Evolutionary conservation across 2,888 invertebrate species (phyloP).

Genomic region (Pandemis corylana): DNA sequence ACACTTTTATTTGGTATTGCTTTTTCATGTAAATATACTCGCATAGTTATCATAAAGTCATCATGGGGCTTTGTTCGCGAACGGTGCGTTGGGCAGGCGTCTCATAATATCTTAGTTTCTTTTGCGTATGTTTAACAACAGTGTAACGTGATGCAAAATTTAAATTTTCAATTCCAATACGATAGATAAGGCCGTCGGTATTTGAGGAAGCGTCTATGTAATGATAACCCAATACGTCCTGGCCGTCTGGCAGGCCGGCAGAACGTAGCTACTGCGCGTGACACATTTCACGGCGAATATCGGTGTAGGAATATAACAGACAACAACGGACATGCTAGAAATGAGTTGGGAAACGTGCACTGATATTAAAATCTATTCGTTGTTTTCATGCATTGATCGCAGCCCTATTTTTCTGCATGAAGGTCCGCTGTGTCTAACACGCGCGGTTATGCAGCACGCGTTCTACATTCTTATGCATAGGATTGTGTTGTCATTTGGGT

Average conservation of each 20-base stretch:
- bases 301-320: slow-evolving; percentile 12
- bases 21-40: background rate
- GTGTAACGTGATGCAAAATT: background rate
- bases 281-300: slow-evolving; percentile 33
- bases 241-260: slow-evolving; percentile 18
- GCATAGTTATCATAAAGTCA: background rate
- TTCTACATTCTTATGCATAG: slow-evolving; percentile 34
- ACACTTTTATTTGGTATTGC: background rate
- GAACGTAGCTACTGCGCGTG: slow-evolving; percentile 23
- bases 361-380: slow-evolving; percentile 21
- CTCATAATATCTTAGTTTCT: background rate
- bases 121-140: background rate
- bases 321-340: background rate
- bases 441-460: slow-evolving; percentile 32
- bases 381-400: slow-evolving; percentile 31
- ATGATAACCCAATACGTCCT: slow-evolving; percentile 13
- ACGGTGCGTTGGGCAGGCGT: background rate
- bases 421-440: slow-evolving; percentile 25
- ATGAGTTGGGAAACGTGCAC: background rate
- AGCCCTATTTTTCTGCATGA: slow-evolving; percentile 39
- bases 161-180: background rate
- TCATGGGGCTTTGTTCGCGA: no score
- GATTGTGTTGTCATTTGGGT: slow-evolving; percentile 31
- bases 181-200: background rate
- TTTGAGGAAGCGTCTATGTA: slow-evolving; percentile 19